These are phyloP conservation scores for Rhinogobio ventralis DNA, from an alignment of 2,797 vertebrate species.

Conservation along the genomic window DNA sequence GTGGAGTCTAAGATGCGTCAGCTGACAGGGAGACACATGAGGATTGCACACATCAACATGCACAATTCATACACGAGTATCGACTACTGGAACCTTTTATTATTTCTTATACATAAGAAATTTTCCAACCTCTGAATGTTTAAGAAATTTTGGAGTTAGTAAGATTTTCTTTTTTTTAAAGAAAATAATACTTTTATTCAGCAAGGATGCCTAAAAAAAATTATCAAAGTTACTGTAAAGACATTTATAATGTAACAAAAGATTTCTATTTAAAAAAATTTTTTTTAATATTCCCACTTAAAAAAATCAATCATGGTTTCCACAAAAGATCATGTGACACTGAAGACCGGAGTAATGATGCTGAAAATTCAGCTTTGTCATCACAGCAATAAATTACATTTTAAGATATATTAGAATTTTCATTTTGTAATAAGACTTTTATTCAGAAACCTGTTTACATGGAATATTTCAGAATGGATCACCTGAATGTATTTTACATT, in stretches of 20 bases:
- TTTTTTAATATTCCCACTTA: too few relatives aligned
- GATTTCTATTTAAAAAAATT: not conserved
- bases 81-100: not conserved
- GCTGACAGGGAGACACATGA: conserved; percentile 2
- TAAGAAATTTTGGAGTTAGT: not conserved
- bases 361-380: too few relatives aligned
- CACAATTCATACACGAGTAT: conserved; percentile 1
- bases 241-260: not conserved
- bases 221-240: not conserved
- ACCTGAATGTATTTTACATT: too few relatives aligned
- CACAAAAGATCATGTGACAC: too few relatives aligned
- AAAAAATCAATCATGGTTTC: too few relatives aligned
- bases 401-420: too few relatives aligned
- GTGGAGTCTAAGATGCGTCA: not conserved
- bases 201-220: not conserved
- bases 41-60: not conserved
- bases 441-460: too few relatives aligned
- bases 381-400: not conserved
- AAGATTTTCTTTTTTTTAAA: not conserved
- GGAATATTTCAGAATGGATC: too few relatives aligned
- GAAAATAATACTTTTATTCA: not conserved
- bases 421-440: too few relatives aligned
- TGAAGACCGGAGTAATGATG: too few relatives aligned
- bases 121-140: not conserved
- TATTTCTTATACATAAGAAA: not conserved